These are phyloP conservation scores for Frieseomelitta varia DNA, from an alignment of 1,140 invertebrate genomes.

Conservation along the genomic window DNA sequence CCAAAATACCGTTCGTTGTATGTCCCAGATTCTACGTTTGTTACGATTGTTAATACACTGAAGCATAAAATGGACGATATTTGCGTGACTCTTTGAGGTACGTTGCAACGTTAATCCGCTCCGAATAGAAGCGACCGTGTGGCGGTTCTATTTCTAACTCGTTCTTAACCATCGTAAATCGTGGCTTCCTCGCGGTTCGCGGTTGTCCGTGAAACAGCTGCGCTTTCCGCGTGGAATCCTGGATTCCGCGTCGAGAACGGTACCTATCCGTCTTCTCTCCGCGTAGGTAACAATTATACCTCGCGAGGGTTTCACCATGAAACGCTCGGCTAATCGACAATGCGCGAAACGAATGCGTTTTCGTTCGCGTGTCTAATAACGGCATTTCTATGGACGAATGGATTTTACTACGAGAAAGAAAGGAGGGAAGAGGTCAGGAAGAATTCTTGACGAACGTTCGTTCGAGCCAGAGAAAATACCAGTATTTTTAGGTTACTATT, in stretches of 20 bases:
- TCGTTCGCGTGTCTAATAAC: constrained; percentile 19
- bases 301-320: neutral
- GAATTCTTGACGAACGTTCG: neutral
- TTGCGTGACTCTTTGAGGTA: neutral
- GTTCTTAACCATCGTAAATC: constrained; percentile 47
- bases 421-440: neutral
- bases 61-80: neutral
- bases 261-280: neutral
- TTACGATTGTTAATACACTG: neutral
- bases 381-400: neutral
- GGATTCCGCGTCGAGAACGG: neutral
- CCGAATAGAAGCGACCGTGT: neutral
- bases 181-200: neutral
- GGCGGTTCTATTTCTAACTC: constrained; percentile 44
- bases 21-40: too few relatives aligned
- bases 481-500: too few relatives aligned
- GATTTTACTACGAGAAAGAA: neutral
- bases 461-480: too few relatives aligned
- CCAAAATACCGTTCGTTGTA: too few relatives aligned
- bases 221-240: constrained; percentile 7
- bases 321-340: constrained; percentile 14
- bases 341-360: constrained; percentile 13
- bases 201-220: constrained; percentile 11
- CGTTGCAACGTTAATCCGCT: constrained; percentile 12
- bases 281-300: neutral